Evolutionary conservation across 1,140 invertebrate genomes (phyloP), one percentile per base, ranked within the genome.

Genomic region (Platorchestia sp.): DNA sequence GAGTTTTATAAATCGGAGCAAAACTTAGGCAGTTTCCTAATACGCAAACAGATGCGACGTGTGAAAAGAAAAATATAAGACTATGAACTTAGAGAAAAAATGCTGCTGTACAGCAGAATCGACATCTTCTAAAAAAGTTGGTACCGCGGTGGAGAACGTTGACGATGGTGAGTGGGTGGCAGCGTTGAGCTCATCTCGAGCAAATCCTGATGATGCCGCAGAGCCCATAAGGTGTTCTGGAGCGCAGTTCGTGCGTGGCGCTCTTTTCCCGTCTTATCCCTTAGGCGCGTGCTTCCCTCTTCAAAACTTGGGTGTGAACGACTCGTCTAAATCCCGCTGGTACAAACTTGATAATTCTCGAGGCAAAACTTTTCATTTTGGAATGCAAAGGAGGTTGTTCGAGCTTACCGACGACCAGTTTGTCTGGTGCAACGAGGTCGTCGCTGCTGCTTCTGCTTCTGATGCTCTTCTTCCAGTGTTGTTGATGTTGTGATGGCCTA

Each of bases 341-440:
- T 93, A 44, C 43, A 16, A 93, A 93, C 91, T 93, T 93, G 91
- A 93, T 93, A 93, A 93, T 93, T 93, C 91, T 47, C 43, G 43
- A n/a, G 91, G 91, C 43, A 40, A 93, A 93, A 93, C 43, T 93
- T 93, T 93, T 93, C 91, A 93, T 93, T 93, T 93, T 93, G 91
- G 91, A 45, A 93, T 93, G 91, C 91, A 93, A 93, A 93, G 91
- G 91, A 93, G 91, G 91, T 93, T 93, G 91, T 93, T 93, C 41
- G 44, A 93, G 91, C 91, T 93, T 45, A 93, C 91, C 43, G 91
- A 45, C 91, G 91, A 47, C 43, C 43, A 93, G 43, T 93, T 45
- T 93, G 91, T 90, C 14, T 89, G 87, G 43, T 41, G 22, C 87
- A 44, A 89, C 87, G 87, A 89, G 41, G 87, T 44, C 43, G 87